Conservation (phyloP, 2,113 vertebrate species). For the Daphoenositta chrysoptera region DNA sequence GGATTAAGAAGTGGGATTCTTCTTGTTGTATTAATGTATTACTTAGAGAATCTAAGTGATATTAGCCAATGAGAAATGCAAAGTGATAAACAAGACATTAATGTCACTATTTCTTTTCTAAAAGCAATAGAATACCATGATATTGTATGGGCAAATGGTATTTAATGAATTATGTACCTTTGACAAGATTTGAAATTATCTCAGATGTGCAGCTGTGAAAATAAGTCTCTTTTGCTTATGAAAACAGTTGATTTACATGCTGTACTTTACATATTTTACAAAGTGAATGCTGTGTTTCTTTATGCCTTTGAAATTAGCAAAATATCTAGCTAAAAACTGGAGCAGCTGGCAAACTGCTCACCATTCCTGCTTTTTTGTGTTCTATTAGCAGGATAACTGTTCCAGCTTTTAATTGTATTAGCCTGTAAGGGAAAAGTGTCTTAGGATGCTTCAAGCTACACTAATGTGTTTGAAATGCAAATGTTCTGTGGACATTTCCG, state of each 20-base stretch:
- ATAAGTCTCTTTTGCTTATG: background rate
- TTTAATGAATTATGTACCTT: background rate
- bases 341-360: background rate
- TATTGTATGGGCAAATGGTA: background rate
- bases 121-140: background rate
- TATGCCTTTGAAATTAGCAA: background rate
- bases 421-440: background rate
- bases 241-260: conserved; percentile 4
- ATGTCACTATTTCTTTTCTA: background rate
- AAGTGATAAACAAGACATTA: background rate
- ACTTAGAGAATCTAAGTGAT: background rate
- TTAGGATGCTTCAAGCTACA: background rate
- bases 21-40: background rate
- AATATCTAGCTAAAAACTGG: background rate
- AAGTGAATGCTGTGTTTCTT: background rate
- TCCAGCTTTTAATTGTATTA: background rate
- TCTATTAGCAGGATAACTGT: background rate
- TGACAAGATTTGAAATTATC: background rate
- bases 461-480: background rate
- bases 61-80: background rate
- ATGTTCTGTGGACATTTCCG: background rate
- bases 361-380: background rate
- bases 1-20: background rate
- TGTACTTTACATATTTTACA: background rate
- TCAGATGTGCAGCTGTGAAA: background rate